phyloP scores from a whole-genome alignment of 2,888 invertebrate genomes.

The Trichogramma dendrolimi region DNA sequence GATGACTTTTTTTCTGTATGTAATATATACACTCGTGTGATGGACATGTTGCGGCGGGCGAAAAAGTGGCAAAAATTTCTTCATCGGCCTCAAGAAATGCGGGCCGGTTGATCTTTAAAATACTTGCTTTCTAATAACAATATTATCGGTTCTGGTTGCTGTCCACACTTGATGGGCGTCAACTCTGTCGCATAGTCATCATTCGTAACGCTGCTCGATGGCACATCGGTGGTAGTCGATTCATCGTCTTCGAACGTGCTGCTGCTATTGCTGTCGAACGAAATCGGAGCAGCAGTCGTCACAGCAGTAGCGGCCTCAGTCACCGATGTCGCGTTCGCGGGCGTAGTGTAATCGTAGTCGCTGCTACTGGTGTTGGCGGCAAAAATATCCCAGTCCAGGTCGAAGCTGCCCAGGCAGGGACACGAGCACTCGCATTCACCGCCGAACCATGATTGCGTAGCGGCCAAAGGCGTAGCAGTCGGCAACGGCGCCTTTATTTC shows the following conservation, averaged over 20 bases:
- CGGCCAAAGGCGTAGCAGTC: slow-evolving; percentile 21
- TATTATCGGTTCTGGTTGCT: neutral
- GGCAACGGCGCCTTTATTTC: slow-evolving; percentile 27
- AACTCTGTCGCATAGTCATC: no score
- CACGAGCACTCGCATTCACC: slow-evolving; percentile 73
- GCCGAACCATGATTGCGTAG: slow-evolving; percentile 56
- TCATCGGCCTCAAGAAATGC: slow-evolving; percentile 14
- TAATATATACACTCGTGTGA: no score
- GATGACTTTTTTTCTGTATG: no score
- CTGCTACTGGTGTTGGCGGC: slow-evolving; percentile 21
- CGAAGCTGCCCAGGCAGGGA: slow-evolving; percentile 60
- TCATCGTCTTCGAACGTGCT: no score
- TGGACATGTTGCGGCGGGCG: no score
- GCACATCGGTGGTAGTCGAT: no score
- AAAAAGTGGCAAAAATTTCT: slow-evolving; percentile 13
- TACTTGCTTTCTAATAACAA: neutral
- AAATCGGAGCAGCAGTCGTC: slow-evolving; percentile 31
- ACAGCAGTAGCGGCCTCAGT: slow-evolving; percentile 27
- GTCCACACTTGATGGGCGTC: no score
- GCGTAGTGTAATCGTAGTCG: slow-evolving; percentile 6
- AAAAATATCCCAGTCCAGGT: slow-evolving; percentile 42
- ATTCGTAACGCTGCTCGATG: no score
- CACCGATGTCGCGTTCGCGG: slow-evolving; percentile 25
- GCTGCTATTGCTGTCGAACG: no score
- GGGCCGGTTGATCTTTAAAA: neutral